Percentiles rank a stretch among this genome's conserved stretches.
These are phyloP conservation scores for Acanthiza pusilla DNA, from an alignment of 2,797 vertebrate genomes.

Conservation along the genomic window DNA sequence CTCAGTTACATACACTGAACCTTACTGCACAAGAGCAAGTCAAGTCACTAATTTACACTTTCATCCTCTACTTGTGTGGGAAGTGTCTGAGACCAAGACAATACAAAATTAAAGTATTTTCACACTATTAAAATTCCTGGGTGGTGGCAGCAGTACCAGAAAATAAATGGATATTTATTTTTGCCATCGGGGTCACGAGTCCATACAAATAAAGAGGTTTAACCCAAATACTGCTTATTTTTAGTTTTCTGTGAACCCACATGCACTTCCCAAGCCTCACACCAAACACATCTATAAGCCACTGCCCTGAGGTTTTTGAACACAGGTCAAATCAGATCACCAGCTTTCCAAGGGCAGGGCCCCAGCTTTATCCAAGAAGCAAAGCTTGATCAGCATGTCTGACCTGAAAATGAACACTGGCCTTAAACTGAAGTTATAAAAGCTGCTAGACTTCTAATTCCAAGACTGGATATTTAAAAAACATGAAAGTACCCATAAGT, in stretches of 20 bases:
- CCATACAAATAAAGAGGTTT: conserved; percentile 37
- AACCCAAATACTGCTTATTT: conserved; percentile 44
- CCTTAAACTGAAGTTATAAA: not conserved
- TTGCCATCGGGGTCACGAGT: not conserved
- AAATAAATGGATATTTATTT: not conserved
- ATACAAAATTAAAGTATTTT: not conserved
- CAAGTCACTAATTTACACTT: not conserved
- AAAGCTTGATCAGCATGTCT: not conserved
- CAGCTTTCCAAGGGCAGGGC: not conserved
- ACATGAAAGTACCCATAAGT: not conserved
- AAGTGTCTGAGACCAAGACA: not conserved
- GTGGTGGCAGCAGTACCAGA: not conserved
- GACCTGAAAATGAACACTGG: not conserved
- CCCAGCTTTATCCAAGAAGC: not conserved
- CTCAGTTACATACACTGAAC: not conserved
- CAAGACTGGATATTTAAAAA: not conserved
- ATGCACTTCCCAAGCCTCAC: not conserved
- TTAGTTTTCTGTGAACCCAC: conserved; percentile 48
- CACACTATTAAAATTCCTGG: not conserved
- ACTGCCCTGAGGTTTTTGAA: not conserved
- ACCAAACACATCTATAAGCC: not conserved
- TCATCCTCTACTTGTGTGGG: not conserved
- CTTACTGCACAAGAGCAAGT: not conserved
- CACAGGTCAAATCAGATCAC: conserved; percentile 28
- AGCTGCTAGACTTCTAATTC: not conserved